Base-by-base conservation (phyloP, 2,888 invertebrate species). In the Melanchra persicariae region DNA sequence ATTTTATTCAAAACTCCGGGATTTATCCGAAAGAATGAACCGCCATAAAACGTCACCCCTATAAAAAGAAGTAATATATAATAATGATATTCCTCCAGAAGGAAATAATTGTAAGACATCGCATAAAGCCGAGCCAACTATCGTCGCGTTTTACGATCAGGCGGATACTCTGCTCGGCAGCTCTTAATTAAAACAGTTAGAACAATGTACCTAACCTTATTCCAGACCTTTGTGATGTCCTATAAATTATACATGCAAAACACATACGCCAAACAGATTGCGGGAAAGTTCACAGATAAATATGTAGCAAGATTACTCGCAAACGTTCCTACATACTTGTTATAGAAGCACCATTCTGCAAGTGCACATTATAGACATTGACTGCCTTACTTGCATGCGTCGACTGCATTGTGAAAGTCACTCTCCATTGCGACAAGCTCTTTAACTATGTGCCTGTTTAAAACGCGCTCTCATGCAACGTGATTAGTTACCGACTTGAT, bases 31-130 rank as follows among this genome's bases (percentile, higher is more conserved):
- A 87, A 85, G 87, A 85, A 84, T 84, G 76, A 81, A 81, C 81
- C 73, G 87, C 88, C 88, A 87, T 92, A 92, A 93, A 92, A 88
- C 86, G 86, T 85, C 85, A 89, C 89, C 90, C 87, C 88, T 84
- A 91, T 92, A 92, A 92, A 93, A 93, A 90, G 84, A 84, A 79
- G 91, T 89, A 88, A 82, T 78, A 68, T 81, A 79, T 82, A 72
- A 90, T 91, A 91, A 93, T 91, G 89, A 92, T 91, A 91, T 90
- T 91, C 88, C 83, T 86, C 87, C 84, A 88, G 86, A 89, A 89
- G 90, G 87, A 89, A 91, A 92, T 91, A 90, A 92, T 91, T 89
- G 91, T 91, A 89, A 87, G 88, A 90, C 89, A 89, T 83, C 86
- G 87, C 87, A 85, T 90, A 87, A 91, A 90, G 79, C 72, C 57